Base-by-base conservation (phyloP, 2,113 vertebrate species). In the Struthio camelus region DNA sequence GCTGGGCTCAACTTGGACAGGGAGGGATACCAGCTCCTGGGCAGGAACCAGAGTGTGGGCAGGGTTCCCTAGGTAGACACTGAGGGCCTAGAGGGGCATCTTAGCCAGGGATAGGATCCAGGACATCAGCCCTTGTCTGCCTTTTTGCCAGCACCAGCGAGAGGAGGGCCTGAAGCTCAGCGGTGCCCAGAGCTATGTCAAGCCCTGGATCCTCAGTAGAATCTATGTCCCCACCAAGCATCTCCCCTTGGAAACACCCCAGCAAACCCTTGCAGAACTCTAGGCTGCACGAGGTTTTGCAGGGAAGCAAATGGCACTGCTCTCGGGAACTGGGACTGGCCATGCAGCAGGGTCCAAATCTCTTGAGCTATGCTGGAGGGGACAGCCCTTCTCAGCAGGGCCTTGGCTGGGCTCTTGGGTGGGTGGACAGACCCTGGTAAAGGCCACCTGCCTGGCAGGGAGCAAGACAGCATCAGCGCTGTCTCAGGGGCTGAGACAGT, bases 141-240 rank as follows among this genome's bases (percentile, higher is more conserved):
- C 22, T 42, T 44, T 1, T 0, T 32, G 42, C 13, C 64, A 61
- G 22, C 50, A 11, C 24, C 4, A 2, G 15, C 3, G 20, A 3
- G 8, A 50, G 34, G 32, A 67, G 16, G n/a, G 10, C 23, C 30
- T 50, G 78, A 46, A 53, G 32, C n/a, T 28, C 1, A 0, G 17
- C 0, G 0, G 38, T 24, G 66, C 28, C 66, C 67, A 80, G 46
- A 19, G 46, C 46, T 48, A 9, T 48, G 46, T 48, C 46, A 48
- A 48, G 42, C 42, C 38, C 80, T 15, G 42, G 15, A 42, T 30
- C n/a, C 56, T 85, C 3, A 0, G 40, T 30, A 50, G 56, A 23
- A 51, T 40, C 19, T 46, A 16, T 56, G 22, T 83, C 48, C 77
- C 69, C 62, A 16, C 2, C 0, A 2, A 16, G 38, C 4, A 2